phyloP scores from a whole-genome alignment of 2,113 vertebrate species.

The Hemicordylus capensis region DNA sequence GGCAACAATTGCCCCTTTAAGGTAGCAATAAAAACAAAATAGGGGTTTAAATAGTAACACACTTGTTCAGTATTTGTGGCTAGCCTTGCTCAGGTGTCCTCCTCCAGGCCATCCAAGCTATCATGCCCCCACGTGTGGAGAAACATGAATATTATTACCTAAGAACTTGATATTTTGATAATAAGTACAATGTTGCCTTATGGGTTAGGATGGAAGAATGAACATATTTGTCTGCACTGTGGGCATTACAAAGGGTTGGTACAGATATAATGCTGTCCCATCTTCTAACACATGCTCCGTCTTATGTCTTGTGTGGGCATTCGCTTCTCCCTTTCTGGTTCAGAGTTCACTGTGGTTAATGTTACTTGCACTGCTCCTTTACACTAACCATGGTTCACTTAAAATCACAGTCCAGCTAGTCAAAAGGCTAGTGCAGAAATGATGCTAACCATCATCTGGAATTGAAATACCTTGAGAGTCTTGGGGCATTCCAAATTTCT shows the following conservation, averaged over 20 bases:
- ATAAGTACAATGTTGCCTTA: not conserved
- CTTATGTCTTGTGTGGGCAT: not conserved
- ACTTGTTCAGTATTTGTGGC: conserved; percentile 47
- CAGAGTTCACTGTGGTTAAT: too few relatives aligned
- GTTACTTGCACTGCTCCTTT: not conserved
- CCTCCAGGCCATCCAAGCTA: conserved; percentile 26
- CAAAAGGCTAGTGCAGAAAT: too few relatives aligned
- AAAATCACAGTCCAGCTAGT: too few relatives aligned
- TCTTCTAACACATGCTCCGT: not conserved
- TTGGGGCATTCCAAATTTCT: not conserved
- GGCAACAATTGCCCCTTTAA: conserved; percentile 60
- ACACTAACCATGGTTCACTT: not conserved
- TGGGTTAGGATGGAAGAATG: conserved; percentile 26
- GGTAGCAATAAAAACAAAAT: conserved; percentile 42
- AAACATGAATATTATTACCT: conserved; percentile 32
- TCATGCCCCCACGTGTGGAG: not conserved
- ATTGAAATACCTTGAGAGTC: not conserved
- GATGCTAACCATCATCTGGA: too few relatives aligned
- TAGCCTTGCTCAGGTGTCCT: conserved; percentile 30
- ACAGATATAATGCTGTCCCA: not conserved
- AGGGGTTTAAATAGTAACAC: conserved; percentile 54
- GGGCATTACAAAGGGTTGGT: not conserved
- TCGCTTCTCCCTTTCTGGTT: not conserved
- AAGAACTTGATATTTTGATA: conserved; percentile 38
- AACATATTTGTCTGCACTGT: conserved; percentile 28